Evolutionary conservation across 2,888 invertebrate species (phyloP), one percentile per base, ranked within the genome.

Genomic region (Agrenia bidenticulata): DNA sequence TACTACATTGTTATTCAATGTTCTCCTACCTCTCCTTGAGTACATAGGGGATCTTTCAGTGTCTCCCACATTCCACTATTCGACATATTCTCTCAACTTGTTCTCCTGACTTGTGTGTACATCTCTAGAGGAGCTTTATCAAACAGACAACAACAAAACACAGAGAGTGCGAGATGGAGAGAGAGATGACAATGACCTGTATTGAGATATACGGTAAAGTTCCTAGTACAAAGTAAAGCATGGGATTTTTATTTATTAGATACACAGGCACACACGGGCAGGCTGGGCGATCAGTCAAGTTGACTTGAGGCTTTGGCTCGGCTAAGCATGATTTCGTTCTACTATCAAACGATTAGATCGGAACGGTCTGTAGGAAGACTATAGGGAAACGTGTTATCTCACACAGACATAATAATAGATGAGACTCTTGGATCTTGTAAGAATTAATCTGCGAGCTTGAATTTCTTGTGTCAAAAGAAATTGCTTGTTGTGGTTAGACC

Each of bases 131-230:
- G n/a, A n/a, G n/a, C n/a, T 32, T 4, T 32, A 32, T 11, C 32
- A 32, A 32, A 32, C 32, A 32, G 32, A 45, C 15, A 45, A 45
- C 45, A 45, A 17, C n/a, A 45, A 45, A 5, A 45, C 15, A 9
- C 9, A 5, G 4, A 17, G 15, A 21, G 23, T 9, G 56, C n/a
- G n/a, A n/a, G 9, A 45, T 45, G 5, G 45, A 5, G 4, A 17
- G 15, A 21, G 23, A 21, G 56, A 41, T 23, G 56, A 57, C 56
- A 57, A 57, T 57, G 56, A 57, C 56, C 56, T 57, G 56, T 23
- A 45, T 45, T 45, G 5, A 5, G 45, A 5, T 45, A 17, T 45
- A 45, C 19, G 19, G 45, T 45, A 17, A 19, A 45, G 15, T 45
- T 45, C n/a, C 5, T 4, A 19, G 19, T 45, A 19, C 15, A 45